A percentile compares a stretch with the other conserved stretches of the same genome.
Evolutionary conservation across 2,797 vertebrate species (phyloP).

Genomic region (Vespertilio murinus): DNA sequence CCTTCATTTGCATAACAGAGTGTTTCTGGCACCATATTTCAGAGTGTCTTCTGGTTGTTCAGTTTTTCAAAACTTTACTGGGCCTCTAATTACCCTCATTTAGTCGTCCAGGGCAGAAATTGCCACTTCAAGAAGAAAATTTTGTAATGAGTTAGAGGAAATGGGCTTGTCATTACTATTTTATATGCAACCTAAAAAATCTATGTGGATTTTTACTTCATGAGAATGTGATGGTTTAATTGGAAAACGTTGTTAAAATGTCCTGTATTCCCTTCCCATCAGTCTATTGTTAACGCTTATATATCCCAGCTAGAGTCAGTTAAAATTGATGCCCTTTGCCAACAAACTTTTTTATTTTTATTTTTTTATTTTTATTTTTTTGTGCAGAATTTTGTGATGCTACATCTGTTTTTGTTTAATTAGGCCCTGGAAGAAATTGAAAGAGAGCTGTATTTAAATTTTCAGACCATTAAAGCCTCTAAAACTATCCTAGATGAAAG

Average conservation of each 20-base stretch:
- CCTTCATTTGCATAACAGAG: slow-evolving; percentile 81
- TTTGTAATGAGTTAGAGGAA: slow-evolving; percentile 81
- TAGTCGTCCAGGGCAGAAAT: slow-evolving; percentile 81
- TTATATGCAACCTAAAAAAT: slow-evolving; percentile 23
- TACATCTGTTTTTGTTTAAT: slow-evolving; percentile 56
- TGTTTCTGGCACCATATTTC: slow-evolving; percentile 63
- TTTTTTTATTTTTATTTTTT: not conserved
- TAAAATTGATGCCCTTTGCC: slow-evolving; percentile 44
- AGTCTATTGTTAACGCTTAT: slow-evolving; percentile 48
- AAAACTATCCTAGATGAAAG: slow-evolving; percentile 65
- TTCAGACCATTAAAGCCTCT: slow-evolving; percentile 58
- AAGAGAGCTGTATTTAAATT: slow-evolving; percentile 68
- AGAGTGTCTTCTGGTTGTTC: slow-evolving; percentile 66
- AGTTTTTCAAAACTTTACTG: slow-evolving; percentile 78
- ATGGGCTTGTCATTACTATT: slow-evolving; percentile 17
- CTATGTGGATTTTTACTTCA: slow-evolving; percentile 52
- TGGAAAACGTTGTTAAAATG: slow-evolving; percentile 56
- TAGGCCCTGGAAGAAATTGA: slow-evolving; percentile 37
- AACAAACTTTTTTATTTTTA: slow-evolving; percentile 18
- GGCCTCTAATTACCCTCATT: slow-evolving; percentile 81
- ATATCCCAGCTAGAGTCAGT: not conserved
- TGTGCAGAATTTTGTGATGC: slow-evolving; percentile 23
- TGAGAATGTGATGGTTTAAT: slow-evolving; percentile 52
- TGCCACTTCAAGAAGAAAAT: slow-evolving; percentile 82
- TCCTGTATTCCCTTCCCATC: not conserved